These are phyloP conservation scores for Dicrostonyx torquatus DNA, from an alignment of 2,797 vertebrate genomes.

Conservation along the genomic window DNA sequence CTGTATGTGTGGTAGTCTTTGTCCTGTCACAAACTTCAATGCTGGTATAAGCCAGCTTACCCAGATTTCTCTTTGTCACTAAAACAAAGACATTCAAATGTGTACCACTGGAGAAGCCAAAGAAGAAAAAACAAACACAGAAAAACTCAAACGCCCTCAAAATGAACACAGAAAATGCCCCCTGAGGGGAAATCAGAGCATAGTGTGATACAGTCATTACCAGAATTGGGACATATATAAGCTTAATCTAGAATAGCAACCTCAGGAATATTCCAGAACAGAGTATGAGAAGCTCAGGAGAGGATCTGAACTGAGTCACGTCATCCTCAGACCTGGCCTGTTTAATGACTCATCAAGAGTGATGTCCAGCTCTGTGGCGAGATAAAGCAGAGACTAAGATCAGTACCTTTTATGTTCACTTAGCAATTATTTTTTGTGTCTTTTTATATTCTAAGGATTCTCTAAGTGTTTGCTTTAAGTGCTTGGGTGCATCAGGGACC, in stretches of 20 bases:
- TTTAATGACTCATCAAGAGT: not conserved
- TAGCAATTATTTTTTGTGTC: not conserved
- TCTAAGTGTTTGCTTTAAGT: not conserved
- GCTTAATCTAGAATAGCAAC: not conserved
- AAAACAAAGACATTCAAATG: not conserved
- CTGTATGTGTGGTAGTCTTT: not conserved
- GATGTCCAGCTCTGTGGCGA: not conserved
- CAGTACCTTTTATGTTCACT: not conserved
- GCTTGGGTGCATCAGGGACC: not conserved
- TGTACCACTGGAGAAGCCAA: not conserved
- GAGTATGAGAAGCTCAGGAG: not conserved
- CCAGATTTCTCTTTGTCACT: not conserved
- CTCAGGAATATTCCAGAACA: not conserved
- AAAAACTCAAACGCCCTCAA: not conserved
- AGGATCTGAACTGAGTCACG: not conserved
- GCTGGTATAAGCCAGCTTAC: not conserved
- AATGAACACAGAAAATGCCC: not conserved
- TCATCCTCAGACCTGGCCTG: not conserved
- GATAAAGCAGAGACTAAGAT: not conserved
- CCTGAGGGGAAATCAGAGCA: not conserved
- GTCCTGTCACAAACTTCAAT: not conserved
- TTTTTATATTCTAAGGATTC: not conserved
- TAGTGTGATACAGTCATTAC: not conserved
- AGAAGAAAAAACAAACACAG: not conserved
- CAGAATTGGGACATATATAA: not conserved